phyloP scores from a whole-genome alignment of 23 tunicate species.

The Trididemnum clinides region DNA sequence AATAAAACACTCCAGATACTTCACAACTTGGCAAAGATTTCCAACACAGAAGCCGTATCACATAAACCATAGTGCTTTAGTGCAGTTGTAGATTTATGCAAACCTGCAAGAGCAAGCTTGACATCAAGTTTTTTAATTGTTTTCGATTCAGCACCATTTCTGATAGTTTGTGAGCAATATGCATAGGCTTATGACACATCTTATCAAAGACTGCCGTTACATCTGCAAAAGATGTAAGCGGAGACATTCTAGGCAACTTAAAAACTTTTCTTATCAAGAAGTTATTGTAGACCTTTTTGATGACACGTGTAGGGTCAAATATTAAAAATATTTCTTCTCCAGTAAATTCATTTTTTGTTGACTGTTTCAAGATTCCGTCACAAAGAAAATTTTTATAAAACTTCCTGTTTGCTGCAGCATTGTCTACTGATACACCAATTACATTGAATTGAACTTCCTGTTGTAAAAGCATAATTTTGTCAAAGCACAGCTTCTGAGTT shows the following conservation, averaged over 20 bases:
- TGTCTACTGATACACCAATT: slow-evolving; percentile 1
- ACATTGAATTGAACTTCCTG: slow-evolving; percentile 15
- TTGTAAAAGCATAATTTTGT: slow-evolving; percentile 1
- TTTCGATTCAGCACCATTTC: slow-evolving; percentile 22
- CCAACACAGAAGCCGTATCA: slow-evolving; percentile 24
- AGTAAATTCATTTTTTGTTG: background rate
- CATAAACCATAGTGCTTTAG: background rate
- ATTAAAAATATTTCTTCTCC: slow-evolving; percentile 18
- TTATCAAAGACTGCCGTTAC: slow-evolving; percentile 5
- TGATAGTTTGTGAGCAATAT: slow-evolving; percentile 16
- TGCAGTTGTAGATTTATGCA: slow-evolving; percentile 9
- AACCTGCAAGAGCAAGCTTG: background rate
- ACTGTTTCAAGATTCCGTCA: slow-evolving; percentile 8
- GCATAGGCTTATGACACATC: background rate
- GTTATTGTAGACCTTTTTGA: slow-evolving; percentile 5
- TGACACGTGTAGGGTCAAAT: slow-evolving; percentile 16
- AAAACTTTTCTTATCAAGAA: slow-evolving; percentile 2
- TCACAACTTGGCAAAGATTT: slow-evolving; percentile 5
- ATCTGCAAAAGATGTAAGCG: slow-evolving; percentile 3
- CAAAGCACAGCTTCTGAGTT: slow-evolving; percentile 16
- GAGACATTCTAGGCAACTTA: background rate
- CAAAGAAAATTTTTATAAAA: slow-evolving; percentile 24
- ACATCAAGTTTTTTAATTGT: background rate
- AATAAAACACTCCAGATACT: background rate
- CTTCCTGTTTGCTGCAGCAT: slow-evolving; percentile 12